Base-by-base conservation (phyloP, 1,140 invertebrate genomes). In the Habropoda laboriosa region DNA sequence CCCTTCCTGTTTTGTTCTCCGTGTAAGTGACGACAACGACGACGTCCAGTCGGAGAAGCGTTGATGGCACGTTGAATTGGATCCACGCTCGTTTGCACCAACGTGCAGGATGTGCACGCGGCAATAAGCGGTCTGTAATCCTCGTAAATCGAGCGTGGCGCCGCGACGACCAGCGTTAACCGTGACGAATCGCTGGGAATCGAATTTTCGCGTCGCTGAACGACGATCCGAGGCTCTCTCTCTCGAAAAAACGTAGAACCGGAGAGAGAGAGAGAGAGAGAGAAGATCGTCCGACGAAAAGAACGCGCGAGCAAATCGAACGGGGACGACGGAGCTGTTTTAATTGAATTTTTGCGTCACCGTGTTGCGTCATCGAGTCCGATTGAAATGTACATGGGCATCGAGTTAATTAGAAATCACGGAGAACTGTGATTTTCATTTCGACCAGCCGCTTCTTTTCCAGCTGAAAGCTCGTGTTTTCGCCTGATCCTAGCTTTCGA, bases 81-180 rank as follows among this genome's bases (percentile, higher is more conserved):
- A n/a, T 58, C 42, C 58, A 30, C 24, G 51, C 47, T 78, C 68
- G 81, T 82, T 85, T 64, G 53, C 78, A 58, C 18, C 55, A 16
- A 24, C 38, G 35, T n/a, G 30, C 4, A 24, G 21, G 21, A 40
- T 61, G 35, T 60, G 64, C 12, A 45, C 51, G 38, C 30, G 21
- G 80, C 80, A 83, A 86, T 83, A 77, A 86, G 53, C 76, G 76
- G 30, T 42, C 68, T 86, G 76, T 83, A 89, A 86, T 88, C 68
- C 79, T 81, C 74, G 86, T 88, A 89, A 90, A 90, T 89, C 88
- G 88, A 89, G 82, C 83, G 76, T 82, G 61, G 67, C 82, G 70
- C 61, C 66, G 47, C 70, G 72, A 70, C 57, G 71, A 58, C 66
- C 64, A 70, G 68, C 68, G 76, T 75, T 78, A 72, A 68, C 53